Evolutionary conservation across 1,140 invertebrate genomes (phyloP), one percentile per base, ranked within the genome.

Genomic region (Macrosteles quadrilineatus): DNA sequence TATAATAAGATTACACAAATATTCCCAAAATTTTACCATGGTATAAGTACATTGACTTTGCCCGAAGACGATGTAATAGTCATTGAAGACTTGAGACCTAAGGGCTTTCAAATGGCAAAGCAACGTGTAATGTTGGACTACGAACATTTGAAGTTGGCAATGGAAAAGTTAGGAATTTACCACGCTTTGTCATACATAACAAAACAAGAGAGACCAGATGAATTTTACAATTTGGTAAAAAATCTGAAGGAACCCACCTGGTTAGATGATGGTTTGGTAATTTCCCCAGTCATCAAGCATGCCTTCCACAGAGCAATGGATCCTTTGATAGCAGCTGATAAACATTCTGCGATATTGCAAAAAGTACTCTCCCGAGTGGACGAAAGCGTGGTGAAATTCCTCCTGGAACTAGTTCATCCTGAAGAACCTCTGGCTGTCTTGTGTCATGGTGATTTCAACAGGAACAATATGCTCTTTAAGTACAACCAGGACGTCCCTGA

Each of bases 371-470:
- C 31, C 4, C 21, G 25, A 29, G 9, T 64, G 23, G 55, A 23
- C 6, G 29, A 45, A 29, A 63, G 32, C 31, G 1, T 23, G 0
- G 11, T 1, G 11, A 31, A 72, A 12, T 53, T 70, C 27, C 21
- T 68, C 3, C 9, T 30, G 29, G 31, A 45, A 6, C 19, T 71
- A 21, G 21, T 14, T 1, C 17, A 12, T 0, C 71, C 73, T 6
- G 62, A 71, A 21, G 81, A 81, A 65, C 81, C 81, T 1, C 78
- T 79, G 70, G 76, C 79, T 4, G 81, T 84, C 11, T 43, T 84
- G 17, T 82, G 78, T 30, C 85, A 86, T 73, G 85, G 85, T n/a
- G 85, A 86, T 73, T 84, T 81, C 71, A 84, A 82, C 81, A 81
- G 79, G 55, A 86, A 86, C 69, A 86, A 86, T 68, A 77, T 86